Evolutionary conservation across 2,797 vertebrate species (phyloP).

Genomic region (Lacerta bilineata): DNA sequence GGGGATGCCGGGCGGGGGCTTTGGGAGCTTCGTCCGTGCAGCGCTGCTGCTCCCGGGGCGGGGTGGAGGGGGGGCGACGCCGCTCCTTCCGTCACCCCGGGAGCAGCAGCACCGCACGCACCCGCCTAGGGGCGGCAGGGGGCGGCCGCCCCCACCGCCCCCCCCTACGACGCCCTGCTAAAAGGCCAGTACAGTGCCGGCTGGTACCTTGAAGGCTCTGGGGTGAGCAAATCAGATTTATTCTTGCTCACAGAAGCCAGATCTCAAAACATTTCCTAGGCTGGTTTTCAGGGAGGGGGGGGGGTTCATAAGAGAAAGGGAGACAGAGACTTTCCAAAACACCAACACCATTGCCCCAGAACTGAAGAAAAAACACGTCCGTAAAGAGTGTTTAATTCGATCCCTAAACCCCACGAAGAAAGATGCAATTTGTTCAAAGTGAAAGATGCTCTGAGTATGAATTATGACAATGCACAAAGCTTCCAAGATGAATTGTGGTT

Average conservation of each 20-base stretch:
- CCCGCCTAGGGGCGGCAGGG: too few relatives aligned
- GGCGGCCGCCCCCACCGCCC: too few relatives aligned
- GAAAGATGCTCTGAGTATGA: background rate
- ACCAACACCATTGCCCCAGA: background rate
- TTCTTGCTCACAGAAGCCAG: background rate
- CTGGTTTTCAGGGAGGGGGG: background rate
- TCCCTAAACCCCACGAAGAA: background rate
- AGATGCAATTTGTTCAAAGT: background rate
- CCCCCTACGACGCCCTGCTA: too few relatives aligned
- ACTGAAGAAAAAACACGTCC: background rate
- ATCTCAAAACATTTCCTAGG: background rate
- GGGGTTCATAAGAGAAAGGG: too few relatives aligned
- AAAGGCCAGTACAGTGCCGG: slow-evolving; percentile 9
- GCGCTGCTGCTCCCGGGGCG: too few relatives aligned
- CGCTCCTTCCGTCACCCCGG: too few relatives aligned
- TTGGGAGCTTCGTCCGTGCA: too few relatives aligned
- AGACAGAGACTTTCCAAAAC: background rate
- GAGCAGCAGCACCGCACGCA: too few relatives aligned
- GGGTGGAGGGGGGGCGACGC: too few relatives aligned
- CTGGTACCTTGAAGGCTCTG: background rate
- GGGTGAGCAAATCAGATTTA: background rate
- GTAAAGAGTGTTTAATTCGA: background rate
- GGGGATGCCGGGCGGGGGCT: too few relatives aligned
- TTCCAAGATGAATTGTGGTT: background rate
- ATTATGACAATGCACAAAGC: background rate